Conservation (phyloP, 2,888 invertebrate species). For the Agrotis ipsilon region DNA sequence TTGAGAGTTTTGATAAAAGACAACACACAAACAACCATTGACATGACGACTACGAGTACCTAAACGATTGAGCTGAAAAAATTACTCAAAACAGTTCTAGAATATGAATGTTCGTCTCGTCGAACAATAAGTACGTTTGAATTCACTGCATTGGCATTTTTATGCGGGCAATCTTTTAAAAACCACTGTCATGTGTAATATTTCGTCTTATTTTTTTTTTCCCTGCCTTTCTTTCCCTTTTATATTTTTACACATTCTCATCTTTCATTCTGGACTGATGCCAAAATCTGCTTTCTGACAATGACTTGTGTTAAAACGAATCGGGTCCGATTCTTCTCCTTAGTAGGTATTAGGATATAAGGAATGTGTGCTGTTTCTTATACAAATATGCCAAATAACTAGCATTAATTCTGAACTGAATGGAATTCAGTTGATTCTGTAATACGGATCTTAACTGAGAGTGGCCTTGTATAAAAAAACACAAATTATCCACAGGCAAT, state of each 20-base stretch:
- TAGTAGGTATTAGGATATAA: conserved; percentile 18
- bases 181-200: conserved; percentile 36
- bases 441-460: neutral
- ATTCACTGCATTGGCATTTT: conserved; percentile 27
- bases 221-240: conserved; percentile 15
- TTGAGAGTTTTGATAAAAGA: too few relatives aligned
- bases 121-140: conserved; percentile 23
- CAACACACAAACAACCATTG: too few relatives aligned
- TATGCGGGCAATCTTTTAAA: conserved; percentile 20
- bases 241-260: conserved; percentile 45
- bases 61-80: too few relatives aligned
- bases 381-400: neutral
- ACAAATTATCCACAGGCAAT: neutral
- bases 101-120: conserved; percentile 7
- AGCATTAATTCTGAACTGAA: conserved; percentile 14
- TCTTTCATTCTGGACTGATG: conserved; percentile 54
- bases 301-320: conserved; percentile 36
- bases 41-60: too few relatives aligned
- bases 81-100: too few relatives aligned
- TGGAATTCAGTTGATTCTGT: conserved; percentile 7
- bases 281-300: conserved; percentile 50
- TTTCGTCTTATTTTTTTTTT: conserved; percentile 39
- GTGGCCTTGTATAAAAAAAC: neutral
- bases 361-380: conserved; percentile 1
- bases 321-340: conserved; percentile 38